A percentile compares a stretch with the other conserved stretches of the same genome.
phyloP scores from a whole-genome alignment of 2,797 vertebrate species.

The Clarias platycephalus region DNA sequence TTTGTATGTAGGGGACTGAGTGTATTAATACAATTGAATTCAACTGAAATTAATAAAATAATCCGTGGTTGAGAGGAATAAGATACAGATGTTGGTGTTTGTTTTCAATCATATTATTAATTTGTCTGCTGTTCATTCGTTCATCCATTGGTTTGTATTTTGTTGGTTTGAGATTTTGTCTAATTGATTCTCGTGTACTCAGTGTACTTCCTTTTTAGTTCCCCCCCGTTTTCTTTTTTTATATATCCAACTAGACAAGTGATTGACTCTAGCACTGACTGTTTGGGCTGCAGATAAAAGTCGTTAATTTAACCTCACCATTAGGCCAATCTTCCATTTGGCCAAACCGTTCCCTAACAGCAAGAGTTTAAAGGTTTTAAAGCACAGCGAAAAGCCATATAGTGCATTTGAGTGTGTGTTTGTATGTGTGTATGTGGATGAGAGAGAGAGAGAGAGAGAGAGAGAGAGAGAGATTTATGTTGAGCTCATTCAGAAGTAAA shows the following conservation, averaged over 20 bases:
- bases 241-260: background rate
- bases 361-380: background rate
- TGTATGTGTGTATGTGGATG: background rate
- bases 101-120: background rate
- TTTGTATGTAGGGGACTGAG: too few relatives aligned
- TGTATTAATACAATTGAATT: too few relatives aligned
- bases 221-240: background rate
- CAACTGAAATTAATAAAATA: background rate
- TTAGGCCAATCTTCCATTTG: conserved; percentile 12
- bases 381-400: background rate
- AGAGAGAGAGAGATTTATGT: conserved; percentile 41
- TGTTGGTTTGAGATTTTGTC: background rate
- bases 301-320: background rate
- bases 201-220: background rate
- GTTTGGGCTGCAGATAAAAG: background rate
- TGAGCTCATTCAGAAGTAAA: conserved; percentile 43
- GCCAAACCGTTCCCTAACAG: background rate
- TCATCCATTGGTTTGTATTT: background rate
- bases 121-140: background rate
- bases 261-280: background rate
- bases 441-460: conserved; percentile 25
- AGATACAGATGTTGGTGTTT: background rate
- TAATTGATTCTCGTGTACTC: background rate
- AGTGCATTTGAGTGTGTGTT: background rate
- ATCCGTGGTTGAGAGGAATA: background rate